Conservation (phyloP, 2,113 vertebrate genomes). For the Pitta sordida region DNA sequence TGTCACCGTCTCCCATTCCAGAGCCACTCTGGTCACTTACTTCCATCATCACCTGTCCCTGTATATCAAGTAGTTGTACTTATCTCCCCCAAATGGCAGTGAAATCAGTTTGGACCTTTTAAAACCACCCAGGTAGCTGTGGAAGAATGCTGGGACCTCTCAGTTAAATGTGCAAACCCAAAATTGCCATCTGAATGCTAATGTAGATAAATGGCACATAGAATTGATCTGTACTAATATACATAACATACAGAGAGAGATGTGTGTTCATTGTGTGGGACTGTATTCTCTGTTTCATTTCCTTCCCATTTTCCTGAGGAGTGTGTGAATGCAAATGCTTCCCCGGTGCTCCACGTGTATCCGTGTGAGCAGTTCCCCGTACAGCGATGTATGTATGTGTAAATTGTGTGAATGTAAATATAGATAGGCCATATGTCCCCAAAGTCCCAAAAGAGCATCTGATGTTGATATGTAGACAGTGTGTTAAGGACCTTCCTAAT, state of each 20-base stretch:
- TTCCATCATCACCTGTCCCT: not conserved
- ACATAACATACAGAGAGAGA: not conserved
- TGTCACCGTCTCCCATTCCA: not conserved
- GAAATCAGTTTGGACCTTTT: not conserved
- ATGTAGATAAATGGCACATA: not conserved
- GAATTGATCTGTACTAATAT: not conserved
- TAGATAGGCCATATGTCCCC: conserved; percentile 57
- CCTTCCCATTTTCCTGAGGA: not conserved
- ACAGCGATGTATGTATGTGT: conserved; percentile 18
- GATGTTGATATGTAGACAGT: conserved; percentile 61
- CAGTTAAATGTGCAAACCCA: not conserved
- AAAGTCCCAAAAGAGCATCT: conserved; percentile 64
- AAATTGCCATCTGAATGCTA: not conserved
- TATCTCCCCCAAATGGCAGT: not conserved
- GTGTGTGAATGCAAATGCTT: not conserved
- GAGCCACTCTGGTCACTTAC: not conserved
- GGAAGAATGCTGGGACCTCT: not conserved
- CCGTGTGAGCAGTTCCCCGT: not conserved
- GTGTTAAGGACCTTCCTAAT: conserved; percentile 68
- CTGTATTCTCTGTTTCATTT: not conserved
- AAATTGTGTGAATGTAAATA: conserved; percentile 64
- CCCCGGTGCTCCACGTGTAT: not conserved
- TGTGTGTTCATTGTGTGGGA: not conserved
- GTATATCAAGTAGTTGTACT: not conserved
- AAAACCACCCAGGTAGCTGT: not conserved